A percentile compares a stretch with the other conserved stretches of the same genome.
Conservation (phyloP, 2,888 invertebrate genomes). For the Tenodera sinensis region DNA sequence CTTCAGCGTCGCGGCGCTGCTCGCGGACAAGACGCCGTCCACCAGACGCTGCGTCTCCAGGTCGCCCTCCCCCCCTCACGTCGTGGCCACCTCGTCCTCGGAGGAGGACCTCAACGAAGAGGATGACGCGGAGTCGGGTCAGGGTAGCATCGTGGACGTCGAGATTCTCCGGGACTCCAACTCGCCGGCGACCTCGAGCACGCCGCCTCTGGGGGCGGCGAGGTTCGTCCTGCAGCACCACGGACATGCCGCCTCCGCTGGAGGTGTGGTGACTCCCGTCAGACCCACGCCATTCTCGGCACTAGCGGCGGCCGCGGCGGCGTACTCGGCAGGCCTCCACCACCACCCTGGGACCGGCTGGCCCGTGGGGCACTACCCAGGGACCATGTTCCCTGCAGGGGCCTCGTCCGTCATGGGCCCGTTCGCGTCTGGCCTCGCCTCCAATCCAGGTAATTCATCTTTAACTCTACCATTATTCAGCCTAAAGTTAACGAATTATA, state of each 20-base stretch:
- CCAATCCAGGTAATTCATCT: slow-evolving; percentile 22
- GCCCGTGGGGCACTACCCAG: slow-evolving; percentile 30
- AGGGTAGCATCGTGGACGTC: slow-evolving; percentile 71
- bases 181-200: slow-evolving; percentile 16
- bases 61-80: not conserved
- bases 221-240: not conserved
- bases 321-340: slow-evolving; percentile 26
- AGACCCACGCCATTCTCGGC: slow-evolving; percentile 75
- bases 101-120: slow-evolving; percentile 64
- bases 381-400: slow-evolving; percentile 30
- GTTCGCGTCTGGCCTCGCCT: slow-evolving; percentile 28
- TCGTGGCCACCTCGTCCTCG: slow-evolving; percentile 45
- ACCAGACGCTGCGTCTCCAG: slow-evolving; percentile 41
- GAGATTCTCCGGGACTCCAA: slow-evolving; percentile 56
- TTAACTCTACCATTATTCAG: too few relatives aligned
- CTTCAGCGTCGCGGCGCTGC: slow-evolving; percentile 84
- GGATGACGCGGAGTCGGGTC: slow-evolving; percentile 51
- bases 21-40: slow-evolving; percentile 53
- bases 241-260: slow-evolving; percentile 31
- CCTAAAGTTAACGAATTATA: too few relatives aligned
- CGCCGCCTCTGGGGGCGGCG: slow-evolving; percentile 10
- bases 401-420: slow-evolving; percentile 25
- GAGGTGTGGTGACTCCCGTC: slow-evolving; percentile 50
- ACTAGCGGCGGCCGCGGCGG: slow-evolving; percentile 64
- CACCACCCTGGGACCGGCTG: slow-evolving; percentile 16